Evolutionary conservation across 2,888 invertebrate species (phyloP).

Genomic region (Cryptus viduatorius): DNA sequence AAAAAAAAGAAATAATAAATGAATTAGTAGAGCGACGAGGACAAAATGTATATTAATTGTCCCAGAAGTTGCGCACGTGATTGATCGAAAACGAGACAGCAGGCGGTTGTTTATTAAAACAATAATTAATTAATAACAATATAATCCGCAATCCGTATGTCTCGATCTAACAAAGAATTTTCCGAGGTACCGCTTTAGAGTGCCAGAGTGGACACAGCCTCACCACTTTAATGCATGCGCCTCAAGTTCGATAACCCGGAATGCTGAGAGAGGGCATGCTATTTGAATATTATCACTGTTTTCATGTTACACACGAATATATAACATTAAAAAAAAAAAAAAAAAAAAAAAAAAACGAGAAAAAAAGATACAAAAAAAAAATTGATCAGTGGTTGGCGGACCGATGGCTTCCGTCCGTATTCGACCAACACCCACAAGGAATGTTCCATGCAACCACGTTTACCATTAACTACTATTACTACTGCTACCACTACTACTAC

Average conservation of each 20-base stretch:
- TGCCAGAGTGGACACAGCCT: slow-evolving; percentile 70
- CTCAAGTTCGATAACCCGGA: slow-evolving; percentile 71
- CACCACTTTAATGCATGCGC: slow-evolving; percentile 72
- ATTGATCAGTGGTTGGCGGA: slow-evolving; percentile 48
- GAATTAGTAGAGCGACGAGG: slow-evolving; percentile 42
- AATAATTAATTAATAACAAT: slow-evolving; percentile 24
- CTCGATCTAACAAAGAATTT: slow-evolving; percentile 72
- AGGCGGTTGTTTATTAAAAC: slow-evolving; percentile 34
- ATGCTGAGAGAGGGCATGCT: slow-evolving; percentile 72
- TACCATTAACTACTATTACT: slow-evolving; percentile 51
- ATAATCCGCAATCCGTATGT: slow-evolving; percentile 61
- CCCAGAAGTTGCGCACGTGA: slow-evolving; percentile 59
- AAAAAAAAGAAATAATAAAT: slow-evolving; percentile 12
- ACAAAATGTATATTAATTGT: slow-evolving; percentile 35
- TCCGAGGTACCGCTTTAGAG: slow-evolving; percentile 70
- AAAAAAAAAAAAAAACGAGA: slow-evolving; percentile 24
- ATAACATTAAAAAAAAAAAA: slow-evolving; percentile 45
- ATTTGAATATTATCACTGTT: slow-evolving; percentile 70
- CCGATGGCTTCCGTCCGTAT: slow-evolving; percentile 59
- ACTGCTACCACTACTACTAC: slow-evolving; percentile 47
- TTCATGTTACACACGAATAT: slow-evolving; percentile 70
- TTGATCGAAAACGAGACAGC: slow-evolving; percentile 61
- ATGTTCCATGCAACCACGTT: slow-evolving; percentile 62
- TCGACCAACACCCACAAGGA: slow-evolving; percentile 64
- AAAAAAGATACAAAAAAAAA: slow-evolving; percentile 28